phyloP scores from a whole-genome alignment of 64 coral and sea anemone genomes.

The Pocillopora verrucosa region DNA sequence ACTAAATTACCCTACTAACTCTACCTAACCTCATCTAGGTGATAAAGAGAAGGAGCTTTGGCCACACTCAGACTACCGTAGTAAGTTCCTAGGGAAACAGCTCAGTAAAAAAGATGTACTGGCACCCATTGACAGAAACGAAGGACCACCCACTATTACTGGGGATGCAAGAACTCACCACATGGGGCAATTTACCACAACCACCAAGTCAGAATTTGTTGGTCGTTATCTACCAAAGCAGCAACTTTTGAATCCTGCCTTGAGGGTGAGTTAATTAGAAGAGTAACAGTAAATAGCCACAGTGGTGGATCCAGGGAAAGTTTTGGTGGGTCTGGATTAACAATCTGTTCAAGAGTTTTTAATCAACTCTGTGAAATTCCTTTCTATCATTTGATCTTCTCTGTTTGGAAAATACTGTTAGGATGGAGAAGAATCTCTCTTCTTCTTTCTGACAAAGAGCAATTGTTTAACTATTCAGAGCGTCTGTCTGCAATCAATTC shows the following conservation, averaged over 20 bases:
- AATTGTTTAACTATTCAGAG: no score
- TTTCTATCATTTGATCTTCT: no score
- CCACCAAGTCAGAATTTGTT: conserved; percentile 86
- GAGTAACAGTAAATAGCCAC: background rate
- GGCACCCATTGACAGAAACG: conserved; percentile 42
- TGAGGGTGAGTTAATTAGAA: conserved; percentile 45
- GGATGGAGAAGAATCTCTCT: no score
- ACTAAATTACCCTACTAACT: background rate
- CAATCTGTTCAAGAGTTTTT: no score
- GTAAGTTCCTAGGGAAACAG: conserved; percentile 74
- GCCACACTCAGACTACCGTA: conserved; percentile 91
- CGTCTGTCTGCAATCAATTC: no score
- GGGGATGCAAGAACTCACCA: conserved; percentile 75
- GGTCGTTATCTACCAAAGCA: conserved; percentile 62
- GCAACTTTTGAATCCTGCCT: conserved; percentile 53
- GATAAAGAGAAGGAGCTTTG: conserved; percentile 88
- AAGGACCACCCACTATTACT: conserved; percentile 67
- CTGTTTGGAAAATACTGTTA: no score
- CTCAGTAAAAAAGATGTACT: conserved; percentile 43
- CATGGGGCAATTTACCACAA: conserved; percentile 78
- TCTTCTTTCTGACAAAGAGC: no score
- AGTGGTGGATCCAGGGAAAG: no score
- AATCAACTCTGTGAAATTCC: no score
- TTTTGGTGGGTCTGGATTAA: no score
- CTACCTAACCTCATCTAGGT: conserved; percentile 18